These are phyloP conservation scores for Otus scops DNA, from an alignment of 2,797 vertebrate genomes.

Conservation along the genomic window DNA sequence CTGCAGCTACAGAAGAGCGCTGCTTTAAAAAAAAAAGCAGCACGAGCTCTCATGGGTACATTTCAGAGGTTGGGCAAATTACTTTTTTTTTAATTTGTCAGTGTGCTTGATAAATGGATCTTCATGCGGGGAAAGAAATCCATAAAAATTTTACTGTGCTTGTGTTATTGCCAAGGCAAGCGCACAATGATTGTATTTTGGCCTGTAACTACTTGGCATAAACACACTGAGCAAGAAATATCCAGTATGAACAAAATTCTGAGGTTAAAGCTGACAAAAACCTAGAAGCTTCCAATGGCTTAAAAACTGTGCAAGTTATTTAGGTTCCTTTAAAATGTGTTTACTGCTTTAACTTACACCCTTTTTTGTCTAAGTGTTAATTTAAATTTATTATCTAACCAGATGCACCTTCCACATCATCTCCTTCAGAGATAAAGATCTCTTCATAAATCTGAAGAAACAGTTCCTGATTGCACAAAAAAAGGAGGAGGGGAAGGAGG, in stretches of 20 bases:
- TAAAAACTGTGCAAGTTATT: neutral
- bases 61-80: neutral
- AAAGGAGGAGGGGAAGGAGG: neutral
- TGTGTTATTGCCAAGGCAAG: slow-evolving; percentile 38
- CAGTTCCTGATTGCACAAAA: neutral
- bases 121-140: neutral
- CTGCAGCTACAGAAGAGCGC: neutral
- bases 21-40: neutral
- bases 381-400: neutral
- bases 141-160: slow-evolving; percentile 41
- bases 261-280: slow-evolving; percentile 11
- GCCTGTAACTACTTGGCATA: slow-evolving; percentile 27
- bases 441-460: neutral
- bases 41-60: accelerated
- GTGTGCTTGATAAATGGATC: slow-evolving; percentile 29
- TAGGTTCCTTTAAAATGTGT: neutral
- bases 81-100: slow-evolving; percentile 43
- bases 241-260: neutral
- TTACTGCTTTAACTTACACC: neutral
- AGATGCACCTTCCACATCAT: neutral
- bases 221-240: slow-evolving; percentile 5
- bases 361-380: neutral
- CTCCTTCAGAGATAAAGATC: neutral
- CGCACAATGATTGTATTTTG: neutral
- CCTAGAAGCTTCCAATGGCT: neutral